Percentiles rank a stretch among this genome's conserved stretches.
Evolutionary conservation across 2,797 vertebrate genomes (phyloP).

Genomic region (Esox masquinongy): DNA sequence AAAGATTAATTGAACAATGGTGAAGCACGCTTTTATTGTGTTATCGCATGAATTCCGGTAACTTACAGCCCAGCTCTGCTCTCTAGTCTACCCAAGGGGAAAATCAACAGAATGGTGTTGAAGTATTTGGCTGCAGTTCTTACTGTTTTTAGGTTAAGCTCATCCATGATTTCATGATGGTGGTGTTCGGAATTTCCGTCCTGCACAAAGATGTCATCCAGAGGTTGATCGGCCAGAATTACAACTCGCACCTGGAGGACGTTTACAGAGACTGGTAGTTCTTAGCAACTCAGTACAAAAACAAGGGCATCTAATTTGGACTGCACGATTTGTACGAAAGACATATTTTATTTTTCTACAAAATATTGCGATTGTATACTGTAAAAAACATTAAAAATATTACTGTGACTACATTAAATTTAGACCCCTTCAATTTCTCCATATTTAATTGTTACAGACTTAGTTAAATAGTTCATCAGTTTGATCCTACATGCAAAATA

Average conservation of each 20-base stretch:
- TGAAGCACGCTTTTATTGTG: no score
- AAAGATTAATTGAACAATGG: no score
- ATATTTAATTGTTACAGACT: no score
- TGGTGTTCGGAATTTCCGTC: constrained; percentile 72
- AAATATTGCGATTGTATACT: no score
- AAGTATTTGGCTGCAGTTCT: constrained; percentile 10
- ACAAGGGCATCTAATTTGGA: neutral
- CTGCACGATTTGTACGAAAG: no score
- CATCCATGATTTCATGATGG: constrained; percentile 90
- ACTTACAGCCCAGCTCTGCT: neutral
- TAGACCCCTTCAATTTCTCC: no score
- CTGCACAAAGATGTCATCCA: constrained; percentile 85
- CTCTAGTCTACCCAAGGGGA: neutral
- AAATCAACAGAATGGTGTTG: constrained; percentile 16
- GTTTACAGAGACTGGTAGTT: neutral
- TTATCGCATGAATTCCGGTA: no score
- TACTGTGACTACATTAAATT: no score
- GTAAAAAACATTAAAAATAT: no score
- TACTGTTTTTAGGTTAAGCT: constrained; percentile 92
- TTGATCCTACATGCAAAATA: no score
- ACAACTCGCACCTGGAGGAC: constrained; percentile 85
- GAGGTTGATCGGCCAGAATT: constrained; percentile 80
- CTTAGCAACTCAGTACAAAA: neutral
- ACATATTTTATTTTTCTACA: no score
- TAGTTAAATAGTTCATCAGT: no score